These are phyloP conservation scores for Noctua pronuba DNA, from an alignment of 2,888 invertebrate genomes.

Conservation along the genomic window DNA sequence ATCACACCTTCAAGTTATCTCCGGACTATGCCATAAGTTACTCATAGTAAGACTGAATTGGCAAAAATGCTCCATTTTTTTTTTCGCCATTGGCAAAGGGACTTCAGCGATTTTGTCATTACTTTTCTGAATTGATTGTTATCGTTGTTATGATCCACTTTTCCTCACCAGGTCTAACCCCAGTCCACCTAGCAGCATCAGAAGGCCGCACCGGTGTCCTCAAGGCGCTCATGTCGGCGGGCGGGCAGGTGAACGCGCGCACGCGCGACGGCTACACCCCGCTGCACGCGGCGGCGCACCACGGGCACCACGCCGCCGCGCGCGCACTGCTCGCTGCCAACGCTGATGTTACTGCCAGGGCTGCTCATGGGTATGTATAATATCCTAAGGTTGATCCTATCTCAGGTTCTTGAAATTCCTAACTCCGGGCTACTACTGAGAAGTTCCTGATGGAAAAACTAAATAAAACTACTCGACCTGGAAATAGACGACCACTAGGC, in stretches of 20 bases:
- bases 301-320: slow-evolving; percentile 98
- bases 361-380: slow-evolving; percentile 91
- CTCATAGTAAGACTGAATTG: no score
- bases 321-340: slow-evolving; percentile 96
- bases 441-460: background rate
- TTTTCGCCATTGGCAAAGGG: background rate
- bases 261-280: slow-evolving; percentile 97
- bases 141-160: background rate
- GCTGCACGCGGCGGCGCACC: slow-evolving; percentile 98
- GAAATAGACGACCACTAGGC: background rate
- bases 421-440: background rate
- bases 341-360: slow-evolving; percentile 95
- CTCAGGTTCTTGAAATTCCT: no score
- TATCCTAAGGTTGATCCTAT: no score
- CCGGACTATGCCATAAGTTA: background rate
- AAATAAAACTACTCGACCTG: background rate
- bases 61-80: background rate
- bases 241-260: slow-evolving; percentile 93
- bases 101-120: no score
- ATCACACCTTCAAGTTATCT: background rate
- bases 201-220: slow-evolving; percentile 98
- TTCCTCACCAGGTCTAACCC: slow-evolving; percentile 92
- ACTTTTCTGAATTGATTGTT: background rate
- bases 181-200: slow-evolving; percentile 98
- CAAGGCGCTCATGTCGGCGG: slow-evolving; percentile 94